These are phyloP conservation scores for Erythrocercus mccallii DNA, from an alignment of 2,113 vertebrate genomes.

Conservation along the genomic window DNA sequence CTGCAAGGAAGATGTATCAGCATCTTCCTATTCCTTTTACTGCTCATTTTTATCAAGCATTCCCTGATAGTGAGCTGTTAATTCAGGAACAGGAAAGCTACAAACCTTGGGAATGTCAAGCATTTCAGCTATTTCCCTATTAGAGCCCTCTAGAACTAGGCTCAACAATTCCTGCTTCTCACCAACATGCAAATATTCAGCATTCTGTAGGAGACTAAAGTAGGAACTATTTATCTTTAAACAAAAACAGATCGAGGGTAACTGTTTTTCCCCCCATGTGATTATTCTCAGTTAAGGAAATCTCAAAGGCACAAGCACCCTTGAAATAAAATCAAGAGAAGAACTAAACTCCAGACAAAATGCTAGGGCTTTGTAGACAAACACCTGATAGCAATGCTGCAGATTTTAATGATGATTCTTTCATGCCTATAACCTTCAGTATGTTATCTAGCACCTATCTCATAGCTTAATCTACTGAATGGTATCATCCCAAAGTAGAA, in stretches of 20 bases:
- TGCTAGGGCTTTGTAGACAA: background rate
- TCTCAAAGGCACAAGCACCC: background rate
- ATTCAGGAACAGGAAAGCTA: background rate
- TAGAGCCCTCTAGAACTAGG: background rate
- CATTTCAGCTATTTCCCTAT: background rate
- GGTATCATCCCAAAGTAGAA: background rate
- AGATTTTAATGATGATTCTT: background rate
- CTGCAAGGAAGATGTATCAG: background rate
- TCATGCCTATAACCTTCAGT: background rate
- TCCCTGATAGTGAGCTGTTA: background rate
- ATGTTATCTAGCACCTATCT: background rate
- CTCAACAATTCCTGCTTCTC: background rate
- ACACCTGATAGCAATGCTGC: background rate
- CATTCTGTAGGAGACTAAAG: background rate
- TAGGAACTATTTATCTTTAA: background rate
- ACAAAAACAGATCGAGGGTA: background rate
- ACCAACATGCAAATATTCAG: background rate
- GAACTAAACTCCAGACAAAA: background rate
- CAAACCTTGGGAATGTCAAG: background rate
- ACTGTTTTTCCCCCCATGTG: background rate
- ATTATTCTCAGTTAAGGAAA: background rate
- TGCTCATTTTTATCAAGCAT: background rate
- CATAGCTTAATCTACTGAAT: background rate
- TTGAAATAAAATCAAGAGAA: background rate
- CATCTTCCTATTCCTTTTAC: background rate